Conservation (phyloP, 2,888 invertebrate genomes). For the Stenichneumon culpator region DNA sequence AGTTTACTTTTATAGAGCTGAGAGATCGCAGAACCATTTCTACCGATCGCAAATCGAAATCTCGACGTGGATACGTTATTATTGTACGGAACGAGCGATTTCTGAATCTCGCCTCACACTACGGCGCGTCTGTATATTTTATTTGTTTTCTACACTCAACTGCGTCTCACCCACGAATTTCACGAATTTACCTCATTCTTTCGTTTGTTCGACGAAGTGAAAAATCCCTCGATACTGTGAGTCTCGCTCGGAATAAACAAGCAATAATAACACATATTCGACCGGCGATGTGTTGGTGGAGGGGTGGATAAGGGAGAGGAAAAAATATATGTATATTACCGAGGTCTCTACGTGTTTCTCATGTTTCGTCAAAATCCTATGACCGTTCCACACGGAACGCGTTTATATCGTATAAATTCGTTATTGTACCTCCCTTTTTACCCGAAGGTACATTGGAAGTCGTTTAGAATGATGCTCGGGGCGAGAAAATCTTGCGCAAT, state of each 20-base stretch:
- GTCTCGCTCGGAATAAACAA: constrained; percentile 40
- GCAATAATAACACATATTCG: constrained; percentile 28
- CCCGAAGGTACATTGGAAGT: constrained; percentile 54
- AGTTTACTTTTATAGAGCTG: neutral
- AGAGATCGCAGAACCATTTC: constrained; percentile 24
- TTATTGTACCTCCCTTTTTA: constrained; percentile 63
- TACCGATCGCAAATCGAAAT: constrained; percentile 43
- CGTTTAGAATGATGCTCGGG: constrained; percentile 61
- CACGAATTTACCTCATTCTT: constrained; percentile 19
- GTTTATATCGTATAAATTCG: constrained; percentile 65
- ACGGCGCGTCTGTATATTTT: constrained; percentile 4
- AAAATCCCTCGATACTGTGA: constrained; percentile 15
- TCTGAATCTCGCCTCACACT: constrained; percentile 37
- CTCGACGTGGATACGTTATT: constrained; percentile 56
- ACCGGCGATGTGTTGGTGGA: constrained; percentile 8
- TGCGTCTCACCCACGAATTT: constrained; percentile 26
- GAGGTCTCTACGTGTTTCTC: constrained; percentile 59
- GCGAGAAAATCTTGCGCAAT: constrained; percentile 29
- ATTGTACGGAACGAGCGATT: constrained; percentile 62
- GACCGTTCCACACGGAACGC: constrained; percentile 45
- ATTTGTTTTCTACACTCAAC: constrained; percentile 35
- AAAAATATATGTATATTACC: constrained; percentile 9
- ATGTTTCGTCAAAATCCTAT: constrained; percentile 58
- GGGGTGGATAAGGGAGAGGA: neutral
- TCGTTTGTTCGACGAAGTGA: constrained; percentile 22